A percentile compares a stretch with the other conserved stretches of the same genome.
Evolutionary conservation across 2,797 vertebrate genomes (phyloP).

Genomic region (Karalla daura): DNA sequence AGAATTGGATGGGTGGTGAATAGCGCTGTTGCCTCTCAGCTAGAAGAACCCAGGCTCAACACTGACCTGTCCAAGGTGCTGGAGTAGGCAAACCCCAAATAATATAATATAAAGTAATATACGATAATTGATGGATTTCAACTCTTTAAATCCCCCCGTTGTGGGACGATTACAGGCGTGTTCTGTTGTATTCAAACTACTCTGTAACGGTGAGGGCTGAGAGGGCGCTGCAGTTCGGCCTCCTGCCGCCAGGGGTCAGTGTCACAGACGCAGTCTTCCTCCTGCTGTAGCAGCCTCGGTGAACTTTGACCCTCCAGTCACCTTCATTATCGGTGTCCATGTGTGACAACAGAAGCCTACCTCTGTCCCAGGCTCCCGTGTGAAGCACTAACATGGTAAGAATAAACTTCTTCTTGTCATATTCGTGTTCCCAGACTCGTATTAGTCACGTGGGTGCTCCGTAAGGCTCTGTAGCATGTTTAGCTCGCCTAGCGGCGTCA

Average conservation of each 20-base stretch:
- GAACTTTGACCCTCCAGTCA: conserved; percentile 72
- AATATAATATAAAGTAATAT: no score
- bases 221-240: conserved; percentile 20
- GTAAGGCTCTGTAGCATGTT: not conserved
- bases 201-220: not conserved
- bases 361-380: not conserved
- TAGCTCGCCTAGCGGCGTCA: not conserved
- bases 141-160: no score
- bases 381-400: conserved; percentile 66
- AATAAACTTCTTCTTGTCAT: accelerated
- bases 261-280: accelerated
- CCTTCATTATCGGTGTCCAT: conserved; percentile 66
- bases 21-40: no score
- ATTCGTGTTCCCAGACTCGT: not conserved
- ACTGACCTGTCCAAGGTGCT: no score
- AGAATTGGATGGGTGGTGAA: no score
- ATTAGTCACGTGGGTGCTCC: not conserved
- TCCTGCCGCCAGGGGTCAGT: conserved; percentile 59
- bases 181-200: no score
- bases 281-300: conserved; percentile 3
- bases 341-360: conserved; percentile 32
- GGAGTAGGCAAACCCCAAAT: no score
- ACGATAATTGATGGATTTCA: no score
- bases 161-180: no score
- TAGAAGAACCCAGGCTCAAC: no score